A percentile compares a stretch with the other conserved stretches of the same genome.
Evolutionary conservation across 2,113 vertebrate genomes (phyloP).

Genomic region (Elgaria multicarinata): DNA sequence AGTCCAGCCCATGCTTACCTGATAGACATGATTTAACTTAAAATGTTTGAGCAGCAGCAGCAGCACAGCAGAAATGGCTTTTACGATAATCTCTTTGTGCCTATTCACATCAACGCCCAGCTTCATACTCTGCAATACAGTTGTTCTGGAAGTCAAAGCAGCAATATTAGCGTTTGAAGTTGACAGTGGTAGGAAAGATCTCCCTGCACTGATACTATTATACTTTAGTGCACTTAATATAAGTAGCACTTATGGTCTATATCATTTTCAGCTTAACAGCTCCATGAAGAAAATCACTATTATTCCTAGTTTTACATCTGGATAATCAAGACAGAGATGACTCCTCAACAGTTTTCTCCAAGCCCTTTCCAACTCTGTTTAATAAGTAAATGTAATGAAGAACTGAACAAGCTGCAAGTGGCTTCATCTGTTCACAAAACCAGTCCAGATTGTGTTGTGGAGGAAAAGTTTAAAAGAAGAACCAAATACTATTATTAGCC

Average conservation of each 20-base stretch:
- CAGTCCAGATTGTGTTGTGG: neutral
- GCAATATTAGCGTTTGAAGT: neutral
- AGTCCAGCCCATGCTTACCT: slow-evolving; percentile 74
- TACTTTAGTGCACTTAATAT: neutral
- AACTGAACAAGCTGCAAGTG: neutral
- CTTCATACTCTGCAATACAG: slow-evolving; percentile 98
- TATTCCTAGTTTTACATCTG: neutral
- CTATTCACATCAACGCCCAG: slow-evolving; percentile 96
- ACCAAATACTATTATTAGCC: neutral
- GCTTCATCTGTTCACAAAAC: neutral
- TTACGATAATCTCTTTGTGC: slow-evolving; percentile 98
- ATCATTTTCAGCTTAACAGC: neutral
- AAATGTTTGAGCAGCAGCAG: slow-evolving; percentile 97
- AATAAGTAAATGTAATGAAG: neutral
- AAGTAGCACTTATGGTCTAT: neutral
- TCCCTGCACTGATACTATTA: neutral
- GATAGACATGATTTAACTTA: slow-evolving; percentile 96
- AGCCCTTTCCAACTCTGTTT: neutral
- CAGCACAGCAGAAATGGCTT: slow-evolving; percentile 95
- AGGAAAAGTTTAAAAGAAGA: neutral
- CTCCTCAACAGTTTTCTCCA: neutral
- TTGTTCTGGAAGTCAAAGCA: slow-evolving; percentile 83
- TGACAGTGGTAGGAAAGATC: neutral
- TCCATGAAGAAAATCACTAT: neutral
- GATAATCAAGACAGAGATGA: neutral